phyloP scores from a whole-genome alignment of 1,140 invertebrate genomes.

The Parapsyche elsis region DNA sequence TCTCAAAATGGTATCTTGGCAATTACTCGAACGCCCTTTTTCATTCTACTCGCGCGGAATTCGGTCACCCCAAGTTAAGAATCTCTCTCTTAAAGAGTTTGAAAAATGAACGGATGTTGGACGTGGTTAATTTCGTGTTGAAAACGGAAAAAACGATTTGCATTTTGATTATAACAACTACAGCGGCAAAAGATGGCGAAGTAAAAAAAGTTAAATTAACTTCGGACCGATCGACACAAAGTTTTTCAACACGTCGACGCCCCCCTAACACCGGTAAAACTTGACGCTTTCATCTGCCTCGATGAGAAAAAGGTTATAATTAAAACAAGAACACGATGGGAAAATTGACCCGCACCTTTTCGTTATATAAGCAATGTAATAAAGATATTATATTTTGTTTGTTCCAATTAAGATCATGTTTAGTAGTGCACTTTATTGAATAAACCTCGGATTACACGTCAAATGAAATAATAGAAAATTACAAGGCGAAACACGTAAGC shows the following conservation, averaged over 20 bases:
- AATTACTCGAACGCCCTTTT: too few relatives aligned
- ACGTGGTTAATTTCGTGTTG: slow-evolving; percentile 36
- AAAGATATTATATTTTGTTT: too few relatives aligned
- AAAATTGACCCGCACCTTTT: too few relatives aligned
- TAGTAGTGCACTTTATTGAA: background rate
- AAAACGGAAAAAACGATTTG: slow-evolving; percentile 41
- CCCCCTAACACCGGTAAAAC: background rate
- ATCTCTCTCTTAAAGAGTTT: too few relatives aligned
- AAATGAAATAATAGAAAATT: background rate
- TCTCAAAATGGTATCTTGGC: too few relatives aligned
- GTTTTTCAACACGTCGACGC: slow-evolving; percentile 23
- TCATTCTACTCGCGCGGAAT: too few relatives aligned
- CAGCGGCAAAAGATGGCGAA: slow-evolving; percentile 28
- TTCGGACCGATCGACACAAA: slow-evolving; percentile 40
- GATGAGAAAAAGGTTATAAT: slow-evolving; percentile 2
- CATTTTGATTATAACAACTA: slow-evolving; percentile 47
- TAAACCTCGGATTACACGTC: background rate
- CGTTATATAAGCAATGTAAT: too few relatives aligned
- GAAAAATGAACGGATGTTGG: background rate
- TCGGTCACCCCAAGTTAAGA: too few relatives aligned
- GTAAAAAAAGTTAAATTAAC: slow-evolving; percentile 51
- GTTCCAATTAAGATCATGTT: too few relatives aligned
- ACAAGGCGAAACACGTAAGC: background rate
- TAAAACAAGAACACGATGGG: background rate
- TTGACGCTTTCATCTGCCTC: background rate